Evolutionary conservation across 2,797 vertebrate species (phyloP), one percentile per base, ranked within the genome.

Genomic region (Ctenosaura bakeri): DNA sequence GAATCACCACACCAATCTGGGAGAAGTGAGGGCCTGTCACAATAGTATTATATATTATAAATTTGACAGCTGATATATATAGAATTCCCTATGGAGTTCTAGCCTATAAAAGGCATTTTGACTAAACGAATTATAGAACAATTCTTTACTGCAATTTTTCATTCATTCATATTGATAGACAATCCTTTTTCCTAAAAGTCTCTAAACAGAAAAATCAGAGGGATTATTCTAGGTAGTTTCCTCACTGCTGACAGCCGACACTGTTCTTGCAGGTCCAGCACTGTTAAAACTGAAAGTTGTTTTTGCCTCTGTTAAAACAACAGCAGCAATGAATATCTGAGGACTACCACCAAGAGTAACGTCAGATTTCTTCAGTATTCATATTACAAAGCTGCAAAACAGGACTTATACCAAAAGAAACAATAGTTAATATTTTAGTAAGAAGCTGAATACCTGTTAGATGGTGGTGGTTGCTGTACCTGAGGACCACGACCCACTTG

Each of bases 401-500:
- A 85, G 1, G 29, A 1, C 64, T 77, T 88, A 85, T 2, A 29
- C 77, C 46, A 71, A 93, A 79, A 50, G 22, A 20, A 85, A 2
- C n/a, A 8, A 24, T 77, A 1, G 77, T 2, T 5, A 88, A 62
- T 26, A 32, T 80, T 88, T 94, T 90, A 92, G 90, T 91, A 94
- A 91, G 26, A 50, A 79, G 42, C 71, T 20, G 85, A 0, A 89
- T 35, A 99, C 99, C 99, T 98, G 96, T 99, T 99, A 84, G 98
- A 98, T 91, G 98, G 97, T 91, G 98, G 98, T 66, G 97, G 98
- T 42, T 98, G 98, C 83, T 98, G 97, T 4, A 97, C 97, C 86
- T 99, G 99, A 92, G 98, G 98, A 90, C 98, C 98, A 92, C 98
- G 97, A 35, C 98, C 97, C 0, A 97, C 97, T 95, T 99, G 99